Base-by-base conservation (phyloP, 2,797 vertebrate genomes). In the Crypturellus tataupa region DNA sequence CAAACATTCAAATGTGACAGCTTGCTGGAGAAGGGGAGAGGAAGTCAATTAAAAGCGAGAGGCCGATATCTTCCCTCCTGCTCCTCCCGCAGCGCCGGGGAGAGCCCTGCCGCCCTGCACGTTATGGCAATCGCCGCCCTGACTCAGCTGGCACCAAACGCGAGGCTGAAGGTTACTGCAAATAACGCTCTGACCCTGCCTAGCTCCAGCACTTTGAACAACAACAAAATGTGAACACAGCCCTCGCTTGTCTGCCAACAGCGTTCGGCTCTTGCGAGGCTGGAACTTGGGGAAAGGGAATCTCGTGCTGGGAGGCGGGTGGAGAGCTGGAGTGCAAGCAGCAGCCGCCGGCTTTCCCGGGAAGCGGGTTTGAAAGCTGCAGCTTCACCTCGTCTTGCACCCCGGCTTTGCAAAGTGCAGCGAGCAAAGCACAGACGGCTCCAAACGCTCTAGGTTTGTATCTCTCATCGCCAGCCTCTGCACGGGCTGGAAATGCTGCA, bases 1-100 rank as follows among this genome's bases (percentile, higher is more conserved):
- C 95, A 95, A 90, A 81, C 91, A 81, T 92, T 96, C 92, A 76
- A 91, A 80, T 42, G 33, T 90, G 95, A 96, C 93, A 96, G 97
- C 94, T 80, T 91, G 78, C 17, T 90, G 94, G 72, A 85, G 46
- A 94, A 68, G 44, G 85, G 35, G 1, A 79, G 86, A 96, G 92
- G 91, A 96, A 96, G 87, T 85, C 94, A 95, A 65, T 94, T 89
- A 91, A 63, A 65, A 60, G 82, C 93, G 89, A 90, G 29, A 92
- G 67, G 80, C 89, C 85, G 81, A 62, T 67, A 51, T 13, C 89
- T 87, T 71, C 65, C 42, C 76, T 83, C 80, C 63, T 87, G 15
- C 53, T 55, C 53, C 62, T 35, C n/a, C 4, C 5, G 51, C 2
- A 58, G 35, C 80, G 31, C 2, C n/a, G 55, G 46, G 49, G 55